phyloP scores from a whole-genome alignment of 2,797 vertebrate genomes.

The Poecilia wingei region DNA sequence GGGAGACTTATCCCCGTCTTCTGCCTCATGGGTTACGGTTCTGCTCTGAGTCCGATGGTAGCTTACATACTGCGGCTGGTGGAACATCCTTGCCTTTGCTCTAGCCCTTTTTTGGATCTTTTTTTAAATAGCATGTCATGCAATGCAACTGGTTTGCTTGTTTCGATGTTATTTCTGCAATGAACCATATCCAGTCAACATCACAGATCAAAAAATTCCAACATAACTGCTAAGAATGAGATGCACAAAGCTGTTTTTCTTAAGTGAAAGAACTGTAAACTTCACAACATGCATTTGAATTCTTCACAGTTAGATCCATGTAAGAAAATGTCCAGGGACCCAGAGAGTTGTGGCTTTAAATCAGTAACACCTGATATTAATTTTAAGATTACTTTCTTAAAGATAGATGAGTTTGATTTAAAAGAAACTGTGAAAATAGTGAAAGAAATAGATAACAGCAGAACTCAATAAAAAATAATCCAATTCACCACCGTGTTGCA shows the following conservation, averaged over 20 bases:
- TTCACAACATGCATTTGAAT: not conserved
- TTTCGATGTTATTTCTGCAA: not conserved
- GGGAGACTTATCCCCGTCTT: not conserved
- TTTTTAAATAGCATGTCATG: not conserved
- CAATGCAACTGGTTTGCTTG: not conserved
- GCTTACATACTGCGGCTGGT: not conserved
- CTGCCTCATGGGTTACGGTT: not conserved
- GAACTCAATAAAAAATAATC: not conserved
- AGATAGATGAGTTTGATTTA: not conserved
- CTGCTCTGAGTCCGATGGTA: not conserved
- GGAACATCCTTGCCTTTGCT: not conserved
- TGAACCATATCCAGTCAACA: not conserved
- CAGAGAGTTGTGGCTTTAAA: not conserved
- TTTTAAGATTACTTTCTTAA: not conserved
- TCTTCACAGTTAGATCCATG: not conserved
- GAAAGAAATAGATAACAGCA: not conserved
- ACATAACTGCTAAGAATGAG: not conserved
- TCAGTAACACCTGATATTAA: not conserved
- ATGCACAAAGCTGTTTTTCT: not conserved
- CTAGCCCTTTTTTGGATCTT: not conserved
- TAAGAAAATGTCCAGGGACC: not conserved
- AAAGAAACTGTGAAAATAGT: not conserved
- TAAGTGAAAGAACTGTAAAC: not conserved
- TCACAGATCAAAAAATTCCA: not conserved
- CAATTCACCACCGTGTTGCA: not conserved